Percentiles rank a stretch among this genome's conserved stretches.
Evolutionary conservation across 2,797 vertebrate genomes (phyloP).

Genomic region (Pipistrellus pygmaeus): DNA sequence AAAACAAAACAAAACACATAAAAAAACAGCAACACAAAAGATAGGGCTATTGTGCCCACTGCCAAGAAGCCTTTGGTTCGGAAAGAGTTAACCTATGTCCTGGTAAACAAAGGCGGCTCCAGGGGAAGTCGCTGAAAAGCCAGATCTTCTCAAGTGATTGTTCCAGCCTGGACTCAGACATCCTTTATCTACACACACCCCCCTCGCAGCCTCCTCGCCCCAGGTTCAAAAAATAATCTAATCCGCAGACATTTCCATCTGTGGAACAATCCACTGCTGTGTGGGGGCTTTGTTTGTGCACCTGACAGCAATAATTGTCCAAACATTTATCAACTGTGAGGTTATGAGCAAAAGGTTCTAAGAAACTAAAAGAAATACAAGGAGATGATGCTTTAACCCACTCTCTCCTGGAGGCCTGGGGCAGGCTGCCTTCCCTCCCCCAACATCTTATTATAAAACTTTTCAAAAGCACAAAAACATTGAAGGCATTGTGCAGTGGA

Average conservation of each 20-base stretch:
- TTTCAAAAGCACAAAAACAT: background rate
- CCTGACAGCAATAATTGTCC: background rate
- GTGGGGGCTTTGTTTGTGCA: background rate
- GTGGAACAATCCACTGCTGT: background rate
- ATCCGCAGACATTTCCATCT: background rate
- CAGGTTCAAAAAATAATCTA: background rate
- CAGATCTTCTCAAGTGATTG: background rate
- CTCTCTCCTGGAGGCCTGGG: background rate
- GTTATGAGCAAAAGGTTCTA: background rate
- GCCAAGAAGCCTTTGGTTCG: background rate
- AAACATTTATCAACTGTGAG: background rate
- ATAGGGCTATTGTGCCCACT: too few relatives aligned
- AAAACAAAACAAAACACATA: background rate
- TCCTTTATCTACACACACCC: background rate
- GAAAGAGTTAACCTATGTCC: background rate
- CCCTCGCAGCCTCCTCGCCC: background rate
- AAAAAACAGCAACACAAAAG: background rate
- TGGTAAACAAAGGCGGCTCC: background rate
- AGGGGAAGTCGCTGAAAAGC: background rate
- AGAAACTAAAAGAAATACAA: background rate
- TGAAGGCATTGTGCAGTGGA: rapidly evolving
- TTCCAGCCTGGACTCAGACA: background rate
- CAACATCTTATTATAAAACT: background rate
- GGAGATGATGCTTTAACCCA: background rate
- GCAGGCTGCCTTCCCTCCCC: background rate